Percentiles rank a stretch among this genome's conserved stretches.
These are phyloP conservation scores for Rhinolophus sinicus DNA, from an alignment of 2,113 vertebrate genomes.

Conservation along the genomic window DNA sequence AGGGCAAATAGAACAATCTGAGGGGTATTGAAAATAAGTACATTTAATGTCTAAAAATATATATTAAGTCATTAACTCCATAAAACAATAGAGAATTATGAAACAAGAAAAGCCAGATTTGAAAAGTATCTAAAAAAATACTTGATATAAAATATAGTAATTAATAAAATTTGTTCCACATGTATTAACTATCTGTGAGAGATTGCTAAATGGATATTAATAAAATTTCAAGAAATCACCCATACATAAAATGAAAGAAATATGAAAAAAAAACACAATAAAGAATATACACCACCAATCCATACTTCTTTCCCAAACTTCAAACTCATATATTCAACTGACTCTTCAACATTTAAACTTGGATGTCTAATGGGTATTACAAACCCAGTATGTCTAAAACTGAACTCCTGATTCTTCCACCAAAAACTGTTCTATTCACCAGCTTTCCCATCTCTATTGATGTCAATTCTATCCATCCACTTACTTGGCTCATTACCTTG, in stretches of 20 bases:
- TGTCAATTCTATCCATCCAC: neutral
- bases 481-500: neutral
- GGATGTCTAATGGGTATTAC: neutral
- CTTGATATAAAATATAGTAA: neutral
- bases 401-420: neutral
- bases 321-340: neutral
- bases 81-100: neutral
- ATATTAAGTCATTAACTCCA: neutral
- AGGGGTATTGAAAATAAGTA: neutral
- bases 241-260: neutral
- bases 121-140: neutral
- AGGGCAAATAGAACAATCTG: neutral
- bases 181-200: neutral
- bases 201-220: neutral
- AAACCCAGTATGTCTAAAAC: neutral
- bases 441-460: neutral
- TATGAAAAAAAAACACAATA: neutral
- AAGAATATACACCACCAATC: neutral
- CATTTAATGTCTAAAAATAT: neutral
- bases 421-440: neutral
- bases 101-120: neutral
- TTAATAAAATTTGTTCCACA: neutral
- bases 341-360: neutral
- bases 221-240: neutral
- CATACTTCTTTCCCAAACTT: neutral